phyloP scores from a whole-genome alignment of 2,888 invertebrate genomes.

The Pristionchus arcanus region DNA sequence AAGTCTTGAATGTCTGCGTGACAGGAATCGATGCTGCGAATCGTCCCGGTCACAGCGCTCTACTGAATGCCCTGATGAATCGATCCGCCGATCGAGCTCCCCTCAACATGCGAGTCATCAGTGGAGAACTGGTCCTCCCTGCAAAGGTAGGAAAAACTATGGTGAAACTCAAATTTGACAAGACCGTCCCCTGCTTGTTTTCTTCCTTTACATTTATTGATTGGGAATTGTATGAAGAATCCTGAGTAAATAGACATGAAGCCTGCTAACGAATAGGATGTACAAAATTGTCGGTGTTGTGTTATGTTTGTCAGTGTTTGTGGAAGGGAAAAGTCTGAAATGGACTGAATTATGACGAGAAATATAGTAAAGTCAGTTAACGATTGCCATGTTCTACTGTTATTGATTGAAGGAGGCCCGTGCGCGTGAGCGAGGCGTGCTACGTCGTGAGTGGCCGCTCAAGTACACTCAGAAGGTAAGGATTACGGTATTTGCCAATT shows the following conservation, averaged over 20 bases:
- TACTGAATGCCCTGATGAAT: conserved; percentile 59
- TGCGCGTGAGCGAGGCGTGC: conserved; percentile 83
- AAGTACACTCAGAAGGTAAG: conserved; percentile 66
- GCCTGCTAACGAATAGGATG: too few species aligned
- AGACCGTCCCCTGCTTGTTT: neutral
- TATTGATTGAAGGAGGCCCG: conserved; percentile 1
- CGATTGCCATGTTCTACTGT: neutral
- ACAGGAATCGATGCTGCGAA: conserved; percentile 64
- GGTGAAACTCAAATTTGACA: neutral
- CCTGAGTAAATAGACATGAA: neutral
- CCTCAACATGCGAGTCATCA: conserved; percentile 63
- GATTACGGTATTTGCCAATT: neutral
- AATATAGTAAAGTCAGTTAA: neutral
- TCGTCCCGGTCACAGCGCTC: conserved; percentile 58
- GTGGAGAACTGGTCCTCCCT: conserved; percentile 66
- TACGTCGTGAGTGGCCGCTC: conserved; percentile 86
- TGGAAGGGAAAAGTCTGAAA: neutral
- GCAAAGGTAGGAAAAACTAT: conserved; percentile 53
- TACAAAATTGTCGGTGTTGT: too few species aligned
- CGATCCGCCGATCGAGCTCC: conserved; percentile 63
- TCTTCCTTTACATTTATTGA: neutral
- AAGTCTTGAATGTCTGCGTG: neutral
- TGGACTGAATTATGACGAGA: neutral
- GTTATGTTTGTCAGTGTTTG: neutral
- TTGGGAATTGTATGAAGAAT: neutral